A percentile compares a stretch with the other conserved stretches of the same genome.
Conservation (phyloP, 2,888 invertebrate genomes). For the Ophonus ardosiacus region DNA sequence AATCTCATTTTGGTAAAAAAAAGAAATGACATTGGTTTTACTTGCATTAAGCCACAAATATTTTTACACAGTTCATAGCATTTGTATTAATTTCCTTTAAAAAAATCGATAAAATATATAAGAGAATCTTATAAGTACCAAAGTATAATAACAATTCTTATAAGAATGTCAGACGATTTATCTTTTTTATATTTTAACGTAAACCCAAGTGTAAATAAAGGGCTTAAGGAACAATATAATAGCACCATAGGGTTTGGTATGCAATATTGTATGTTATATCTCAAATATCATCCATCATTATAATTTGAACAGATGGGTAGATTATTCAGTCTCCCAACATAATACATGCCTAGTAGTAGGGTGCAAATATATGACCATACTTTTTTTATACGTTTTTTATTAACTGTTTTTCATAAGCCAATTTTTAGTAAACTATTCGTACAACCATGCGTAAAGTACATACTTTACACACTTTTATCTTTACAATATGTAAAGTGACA, state of each 20-base stretch:
- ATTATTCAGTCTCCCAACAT: constrained; percentile 17
- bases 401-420: not conserved
- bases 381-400: not conserved
- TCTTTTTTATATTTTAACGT: not conserved
- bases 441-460: too few relatives aligned
- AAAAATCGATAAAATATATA: not conserved
- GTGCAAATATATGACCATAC: not conserved
- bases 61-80: too few relatives aligned
- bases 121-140: not conserved
- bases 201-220: constrained; percentile 7
- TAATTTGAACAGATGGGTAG: constrained; percentile 51
- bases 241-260: not conserved
- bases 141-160: not conserved
- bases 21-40: too few relatives aligned
- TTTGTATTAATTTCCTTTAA: not conserved
- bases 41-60: too few relatives aligned
- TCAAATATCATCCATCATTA: constrained; percentile 13
- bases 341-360: not conserved
- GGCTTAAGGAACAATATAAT: constrained; percentile 15
- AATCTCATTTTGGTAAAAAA: too few relatives aligned
- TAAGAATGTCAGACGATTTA: not conserved
- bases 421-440: too few relatives aligned
- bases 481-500: too few relatives aligned
- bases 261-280: constrained; percentile 13
- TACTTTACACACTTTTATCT: too few relatives aligned